Evolutionary conservation across 2,797 vertebrate species (phyloP), one percentile per base, ranked within the genome.

Genomic region (Diglossa cyanea): DNA sequence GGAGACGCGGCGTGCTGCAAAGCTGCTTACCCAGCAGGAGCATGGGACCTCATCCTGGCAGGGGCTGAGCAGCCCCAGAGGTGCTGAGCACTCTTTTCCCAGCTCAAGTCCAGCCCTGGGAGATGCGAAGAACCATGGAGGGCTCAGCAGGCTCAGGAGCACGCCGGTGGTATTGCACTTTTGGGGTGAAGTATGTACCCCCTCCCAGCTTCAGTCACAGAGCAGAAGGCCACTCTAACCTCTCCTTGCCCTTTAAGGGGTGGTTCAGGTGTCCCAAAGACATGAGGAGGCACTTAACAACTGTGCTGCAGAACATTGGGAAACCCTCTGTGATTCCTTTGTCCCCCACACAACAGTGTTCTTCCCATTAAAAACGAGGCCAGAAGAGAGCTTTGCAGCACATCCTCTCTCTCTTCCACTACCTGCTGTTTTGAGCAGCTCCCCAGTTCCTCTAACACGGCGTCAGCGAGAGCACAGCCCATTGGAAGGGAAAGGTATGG

Each of bases 21-120:
- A 75, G 60, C 23, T 85, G 94, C 89, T 91, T 82, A 87, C 30
- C 65, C 72, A 87, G 84, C 40, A 90, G 66, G 14, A 94, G 44
- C 66, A 26, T 1, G 13, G 23, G 8, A 20, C 28, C 31, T 76
- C 31, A 6, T 61, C 42, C 45, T 2, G 1, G 25, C 30, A 80
- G 71, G 24, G 44, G 73, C 58, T 45, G 54, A 83, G 58, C 42
- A 92, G 83, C 18, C 33, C 47, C 47, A 42, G 50, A 48, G 71
- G 35, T 50, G 77, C 68, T 93, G 84, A 95, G 40, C 40, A 6
- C 20, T 77, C 81, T 71, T 57, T 68, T 85, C 65, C 40, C 53
- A 63, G 23, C 24, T 39, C 37, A 23, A 20, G 11, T 8, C 54
- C 40, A 28, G 23, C 14, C 28, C 86, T 28, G 26, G 37, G 42